Conservation (phyloP, 2,797 vertebrate species). For the Sebastolobus alascanus region DNA sequence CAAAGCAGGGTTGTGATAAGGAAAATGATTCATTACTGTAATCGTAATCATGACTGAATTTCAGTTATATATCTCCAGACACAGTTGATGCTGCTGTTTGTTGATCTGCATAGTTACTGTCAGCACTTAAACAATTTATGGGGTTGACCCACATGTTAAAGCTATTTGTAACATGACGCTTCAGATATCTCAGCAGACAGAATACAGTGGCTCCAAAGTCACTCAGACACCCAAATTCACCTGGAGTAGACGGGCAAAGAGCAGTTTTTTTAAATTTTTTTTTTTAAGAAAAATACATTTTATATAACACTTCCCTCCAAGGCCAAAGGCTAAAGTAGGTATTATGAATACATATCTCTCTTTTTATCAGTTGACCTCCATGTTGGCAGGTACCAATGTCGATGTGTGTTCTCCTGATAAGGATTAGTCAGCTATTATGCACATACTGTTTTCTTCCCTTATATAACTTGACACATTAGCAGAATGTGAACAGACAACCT, state of each 20-base stretch:
- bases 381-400: conserved; percentile 4
- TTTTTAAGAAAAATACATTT: not conserved
- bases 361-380: conserved; percentile 41
- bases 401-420: conserved; percentile 11
- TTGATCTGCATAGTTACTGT: conserved; percentile 4
- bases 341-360: not conserved
- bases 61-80: not conserved
- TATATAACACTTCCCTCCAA: conserved; percentile 8
- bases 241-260: no score
- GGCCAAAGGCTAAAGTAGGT: not conserved
- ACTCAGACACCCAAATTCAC: not conserved
- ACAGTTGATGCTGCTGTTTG: not conserved
- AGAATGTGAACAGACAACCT: not conserved
- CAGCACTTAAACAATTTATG: not conserved
- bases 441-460: not conserved
- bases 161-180: not conserved
- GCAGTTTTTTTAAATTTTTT: no score
- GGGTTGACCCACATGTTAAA: not conserved
- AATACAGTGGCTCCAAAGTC: not conserved
- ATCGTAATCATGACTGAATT: not conserved
- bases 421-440: not conserved
- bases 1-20: not conserved
- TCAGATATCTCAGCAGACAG: not conserved
- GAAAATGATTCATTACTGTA: not conserved
- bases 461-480: not conserved